Conservation (phyloP, 2,113 vertebrate species). For the Apaloderma vittatum region DNA sequence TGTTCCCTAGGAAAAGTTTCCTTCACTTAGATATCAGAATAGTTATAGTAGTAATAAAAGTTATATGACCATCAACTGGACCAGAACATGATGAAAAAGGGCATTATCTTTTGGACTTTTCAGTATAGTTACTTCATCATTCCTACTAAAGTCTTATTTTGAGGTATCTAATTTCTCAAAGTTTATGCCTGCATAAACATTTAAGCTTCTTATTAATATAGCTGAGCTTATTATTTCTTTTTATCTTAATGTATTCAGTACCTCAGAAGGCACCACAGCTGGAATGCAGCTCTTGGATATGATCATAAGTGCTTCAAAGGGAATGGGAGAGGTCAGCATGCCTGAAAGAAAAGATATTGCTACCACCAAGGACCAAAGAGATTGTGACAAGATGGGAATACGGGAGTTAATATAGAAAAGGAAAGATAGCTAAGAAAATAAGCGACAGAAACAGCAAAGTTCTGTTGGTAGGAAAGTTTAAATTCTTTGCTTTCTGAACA, state of each 20-base stretch:
- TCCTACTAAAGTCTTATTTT: constrained; percentile 2
- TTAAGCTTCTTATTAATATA: constrained; percentile 62
- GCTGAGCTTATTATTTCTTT: constrained; percentile 45
- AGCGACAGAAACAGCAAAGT: not conserved
- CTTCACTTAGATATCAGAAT: not conserved
- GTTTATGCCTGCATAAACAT: constrained; percentile 57
- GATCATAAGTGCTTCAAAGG: constrained; percentile 53
- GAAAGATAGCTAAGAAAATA: not conserved
- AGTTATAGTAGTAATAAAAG: not conserved
- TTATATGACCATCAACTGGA: not conserved
- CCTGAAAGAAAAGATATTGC: constrained; percentile 55
- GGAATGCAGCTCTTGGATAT: constrained; percentile 67
- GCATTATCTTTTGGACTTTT: not conserved
- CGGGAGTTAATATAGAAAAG: constrained; percentile 10
- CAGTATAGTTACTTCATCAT: not conserved
- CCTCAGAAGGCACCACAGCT: constrained; percentile 56
- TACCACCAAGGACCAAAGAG: constrained; percentile 51
- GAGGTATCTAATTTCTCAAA: constrained; percentile 53
- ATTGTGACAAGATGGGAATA: constrained; percentile 48
- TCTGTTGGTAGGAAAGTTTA: constrained; percentile 9
- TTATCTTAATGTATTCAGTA: constrained; percentile 70
- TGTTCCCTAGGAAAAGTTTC: not conserved
- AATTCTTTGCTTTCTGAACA: constrained; percentile 6
- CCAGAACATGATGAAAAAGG: not conserved
- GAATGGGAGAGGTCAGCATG: constrained; percentile 41